phyloP scores from a whole-genome alignment of 1,140 invertebrate species.

The Musca domestica region DNA sequence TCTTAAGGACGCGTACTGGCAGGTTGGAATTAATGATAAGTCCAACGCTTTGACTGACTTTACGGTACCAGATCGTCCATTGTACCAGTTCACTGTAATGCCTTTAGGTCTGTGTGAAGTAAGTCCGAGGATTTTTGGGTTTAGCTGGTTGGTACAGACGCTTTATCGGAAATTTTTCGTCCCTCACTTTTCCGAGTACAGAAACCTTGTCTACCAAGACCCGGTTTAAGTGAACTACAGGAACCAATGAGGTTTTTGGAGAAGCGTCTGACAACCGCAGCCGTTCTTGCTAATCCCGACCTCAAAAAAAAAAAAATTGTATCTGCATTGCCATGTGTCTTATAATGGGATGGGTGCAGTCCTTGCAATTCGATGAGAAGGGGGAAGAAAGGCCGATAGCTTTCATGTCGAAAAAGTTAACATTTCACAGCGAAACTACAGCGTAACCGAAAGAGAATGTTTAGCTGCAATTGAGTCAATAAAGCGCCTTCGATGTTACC shows the following conservation, averaged over 20 bases:
- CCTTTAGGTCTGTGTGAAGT: too few relatives aligned
- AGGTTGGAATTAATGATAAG: background rate
- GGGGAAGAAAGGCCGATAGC: constrained; percentile 36
- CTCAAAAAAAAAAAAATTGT: constrained; percentile 27
- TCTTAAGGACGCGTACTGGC: too few relatives aligned
- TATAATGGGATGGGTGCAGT: constrained; percentile 35
- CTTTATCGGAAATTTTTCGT: too few relatives aligned
- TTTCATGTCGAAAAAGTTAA: constrained; percentile 50
- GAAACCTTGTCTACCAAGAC: background rate
- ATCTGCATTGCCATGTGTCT: constrained; percentile 32
- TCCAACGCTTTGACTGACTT: background rate
- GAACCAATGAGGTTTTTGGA: constrained; percentile 22
- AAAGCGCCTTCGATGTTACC: too few relatives aligned
- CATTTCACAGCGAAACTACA: constrained; percentile 52
- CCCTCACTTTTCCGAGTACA: too few relatives aligned
- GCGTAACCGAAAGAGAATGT: constrained; percentile 56
- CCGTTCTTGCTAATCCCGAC: constrained; percentile 29
- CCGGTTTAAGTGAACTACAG: constrained; percentile 17
- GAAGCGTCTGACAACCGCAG: constrained; percentile 23
- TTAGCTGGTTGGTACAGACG: too few relatives aligned
- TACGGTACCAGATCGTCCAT: too few relatives aligned
- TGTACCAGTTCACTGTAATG: too few relatives aligned
- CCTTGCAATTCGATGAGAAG: constrained; percentile 28
- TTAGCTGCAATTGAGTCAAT: constrained; percentile 57
- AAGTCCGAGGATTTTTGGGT: too few relatives aligned